These are phyloP conservation scores for cattle (Bos taurus) DNA, from an alignment of 2,113 vertebrate genomes.

Conservation along the genomic window DNA sequence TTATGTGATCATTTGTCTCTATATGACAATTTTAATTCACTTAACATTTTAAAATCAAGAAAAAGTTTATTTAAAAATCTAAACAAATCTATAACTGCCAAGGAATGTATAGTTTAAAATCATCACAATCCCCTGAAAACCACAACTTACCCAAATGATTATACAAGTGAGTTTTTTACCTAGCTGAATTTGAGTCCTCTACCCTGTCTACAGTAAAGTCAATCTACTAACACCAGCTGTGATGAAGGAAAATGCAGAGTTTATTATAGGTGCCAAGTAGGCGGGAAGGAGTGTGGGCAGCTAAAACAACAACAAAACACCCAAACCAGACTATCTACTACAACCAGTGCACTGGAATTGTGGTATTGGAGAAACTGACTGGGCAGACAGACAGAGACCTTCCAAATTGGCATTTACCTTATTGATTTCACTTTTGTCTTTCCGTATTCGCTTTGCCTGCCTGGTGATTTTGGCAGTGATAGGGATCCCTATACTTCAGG, in stretches of 20 bases:
- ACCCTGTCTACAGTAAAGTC: neutral
- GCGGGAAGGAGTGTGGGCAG: neutral
- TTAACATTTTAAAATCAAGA: neutral
- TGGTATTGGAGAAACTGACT: neutral
- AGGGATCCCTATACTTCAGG: neutral
- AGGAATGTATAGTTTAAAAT: neutral
- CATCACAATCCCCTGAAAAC: neutral
- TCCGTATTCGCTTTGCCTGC: neutral
- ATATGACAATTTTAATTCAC: neutral
- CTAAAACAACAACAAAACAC: neutral
- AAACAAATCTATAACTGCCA: neutral
- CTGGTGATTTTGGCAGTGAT: neutral
- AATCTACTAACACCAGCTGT: neutral
- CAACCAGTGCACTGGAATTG: too few species aligned
- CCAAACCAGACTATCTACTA: neutral
- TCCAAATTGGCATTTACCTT: neutral
- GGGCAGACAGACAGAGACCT: neutral
- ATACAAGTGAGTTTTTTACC: neutral
- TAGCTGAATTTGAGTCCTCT: neutral
- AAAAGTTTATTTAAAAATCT: neutral
- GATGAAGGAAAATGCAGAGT: neutral
- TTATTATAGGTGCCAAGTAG: neutral
- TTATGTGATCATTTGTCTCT: neutral
- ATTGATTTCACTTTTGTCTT: neutral
- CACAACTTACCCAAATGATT: neutral